phyloP scores from a whole-genome alignment of 2,113 vertebrate species.

The Synodontis membranacea region DNA sequence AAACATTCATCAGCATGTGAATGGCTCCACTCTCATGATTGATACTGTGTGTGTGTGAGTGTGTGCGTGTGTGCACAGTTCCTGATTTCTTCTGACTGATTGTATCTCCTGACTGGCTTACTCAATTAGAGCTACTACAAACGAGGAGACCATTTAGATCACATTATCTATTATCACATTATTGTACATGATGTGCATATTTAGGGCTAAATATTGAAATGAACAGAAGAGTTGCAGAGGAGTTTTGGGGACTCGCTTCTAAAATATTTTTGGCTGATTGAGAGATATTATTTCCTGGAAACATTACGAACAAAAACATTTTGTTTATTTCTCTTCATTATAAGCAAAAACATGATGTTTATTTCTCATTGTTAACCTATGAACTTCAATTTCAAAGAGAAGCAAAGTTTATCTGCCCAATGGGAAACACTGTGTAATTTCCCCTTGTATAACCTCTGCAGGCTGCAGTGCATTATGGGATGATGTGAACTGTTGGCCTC shows the following conservation, averaged over 20 bases:
- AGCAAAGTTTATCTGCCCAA: not conserved
- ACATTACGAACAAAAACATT: not conserved
- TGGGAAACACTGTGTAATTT: not conserved
- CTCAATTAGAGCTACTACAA: slow-evolving; percentile 23
- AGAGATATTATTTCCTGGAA: slow-evolving; percentile 21
- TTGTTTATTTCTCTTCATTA: slow-evolving; percentile 21
- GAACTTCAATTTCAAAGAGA: not conserved
- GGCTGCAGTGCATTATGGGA: slow-evolving; percentile 86
- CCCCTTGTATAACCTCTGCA: not conserved
- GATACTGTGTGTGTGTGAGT: not conserved
- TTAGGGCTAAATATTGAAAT: slow-evolving; percentile 4
- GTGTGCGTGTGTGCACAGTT: not conserved
- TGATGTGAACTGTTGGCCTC: slow-evolving; percentile 87
- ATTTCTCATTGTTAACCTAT: not conserved
- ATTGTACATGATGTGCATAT: slow-evolving; percentile 23
- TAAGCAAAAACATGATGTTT: slow-evolving; percentile 4
- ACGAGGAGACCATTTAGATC: slow-evolving; percentile 8
- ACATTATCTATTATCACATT: slow-evolving; percentile 36
- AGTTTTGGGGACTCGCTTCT: not conserved
- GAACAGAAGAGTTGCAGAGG: not conserved
- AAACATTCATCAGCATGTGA: slow-evolving; percentile 35
- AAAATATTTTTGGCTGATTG: not conserved
- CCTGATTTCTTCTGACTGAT: slow-evolving; percentile 37
- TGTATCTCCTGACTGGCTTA: slow-evolving; percentile 28
- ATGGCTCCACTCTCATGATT: slow-evolving; percentile 3